Percentiles rank a stretch among this genome's conserved stretches.
These are phyloP conservation scores for Rhabdomys dilectus DNA, from an alignment of 2,113 vertebrate species.

Conservation along the genomic window DNA sequence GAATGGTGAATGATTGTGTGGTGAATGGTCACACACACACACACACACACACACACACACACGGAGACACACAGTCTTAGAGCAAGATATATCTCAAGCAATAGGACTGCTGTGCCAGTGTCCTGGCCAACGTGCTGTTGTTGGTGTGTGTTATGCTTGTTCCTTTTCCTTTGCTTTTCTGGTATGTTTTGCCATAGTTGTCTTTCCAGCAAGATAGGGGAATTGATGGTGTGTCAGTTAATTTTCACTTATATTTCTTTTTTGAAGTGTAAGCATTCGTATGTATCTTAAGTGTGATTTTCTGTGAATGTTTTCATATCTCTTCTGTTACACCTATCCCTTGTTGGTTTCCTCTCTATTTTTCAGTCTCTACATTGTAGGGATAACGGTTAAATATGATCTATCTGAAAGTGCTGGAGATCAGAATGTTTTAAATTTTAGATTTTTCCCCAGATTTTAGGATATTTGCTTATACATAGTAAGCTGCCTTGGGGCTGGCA, in stretches of 20 bases:
- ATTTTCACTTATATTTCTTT: slow-evolving; percentile 22
- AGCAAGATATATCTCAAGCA: neutral
- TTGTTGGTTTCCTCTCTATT: neutral
- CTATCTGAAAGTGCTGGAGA: neutral
- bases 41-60: too few relatives aligned
- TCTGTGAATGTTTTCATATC: neutral
- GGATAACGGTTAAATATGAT: neutral
- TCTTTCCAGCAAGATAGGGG: neutral
- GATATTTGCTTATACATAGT: neutral
- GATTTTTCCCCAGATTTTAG: neutral
- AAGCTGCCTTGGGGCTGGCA: neutral
- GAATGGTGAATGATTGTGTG: neutral
- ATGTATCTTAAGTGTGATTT: neutral
- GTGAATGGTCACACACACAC: neutral
- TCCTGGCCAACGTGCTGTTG: neutral
- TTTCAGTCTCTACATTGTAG: neutral
- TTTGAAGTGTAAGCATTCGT: neutral
- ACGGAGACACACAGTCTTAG: neutral
- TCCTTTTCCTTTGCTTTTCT: neutral
- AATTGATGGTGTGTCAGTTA: neutral
- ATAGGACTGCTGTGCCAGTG: neutral
- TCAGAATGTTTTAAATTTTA: neutral
- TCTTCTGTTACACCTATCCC: too few relatives aligned
- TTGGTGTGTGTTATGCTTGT: neutral
- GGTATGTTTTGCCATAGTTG: neutral